phyloP scores from a whole-genome alignment of 2,888 invertebrate genomes.

The Trisateles emortualis region DNA sequence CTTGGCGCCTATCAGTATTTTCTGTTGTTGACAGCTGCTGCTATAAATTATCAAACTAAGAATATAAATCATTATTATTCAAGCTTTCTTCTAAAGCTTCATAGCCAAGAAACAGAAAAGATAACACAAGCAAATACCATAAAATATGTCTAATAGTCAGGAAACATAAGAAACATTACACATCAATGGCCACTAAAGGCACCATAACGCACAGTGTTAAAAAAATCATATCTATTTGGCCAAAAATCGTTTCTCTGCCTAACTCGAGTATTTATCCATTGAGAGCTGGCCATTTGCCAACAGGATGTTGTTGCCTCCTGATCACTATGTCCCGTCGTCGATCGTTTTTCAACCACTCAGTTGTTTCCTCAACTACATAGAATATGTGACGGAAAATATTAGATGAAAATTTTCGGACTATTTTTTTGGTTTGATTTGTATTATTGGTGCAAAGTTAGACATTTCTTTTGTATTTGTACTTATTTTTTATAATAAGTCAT shows the following conservation, averaged over 20 bases:
- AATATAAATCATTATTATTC: background rate
- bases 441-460: too few species aligned
- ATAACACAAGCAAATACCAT: background rate
- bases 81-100: background rate
- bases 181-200: background rate
- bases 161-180: background rate
- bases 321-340: slow-evolving; percentile 56
- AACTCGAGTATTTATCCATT: slow-evolving; percentile 44
- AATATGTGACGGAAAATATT: slow-evolving; percentile 33
- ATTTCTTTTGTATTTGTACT: too few species aligned
- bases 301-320: slow-evolving; percentile 69
- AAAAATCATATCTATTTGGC: slow-evolving; percentile 9
- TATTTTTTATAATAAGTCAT: too few species aligned
- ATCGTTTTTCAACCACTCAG: slow-evolving; percentile 64
- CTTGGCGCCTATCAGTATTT: background rate
- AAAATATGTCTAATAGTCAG: background rate
- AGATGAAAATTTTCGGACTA: slow-evolving; percentile 9
- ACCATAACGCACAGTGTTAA: slow-evolving; percentile 4
- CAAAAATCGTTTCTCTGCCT: slow-evolving; percentile 13
- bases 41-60: background rate
- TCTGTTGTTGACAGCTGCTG: background rate
- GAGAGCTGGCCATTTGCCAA: slow-evolving; percentile 68
- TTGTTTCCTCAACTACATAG: slow-evolving; percentile 43
- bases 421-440: slow-evolving; percentile 13
- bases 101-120: background rate